These are phyloP conservation scores for Numenius arquata DNA, from an alignment of 2,113 vertebrate genomes.

Conservation along the genomic window DNA sequence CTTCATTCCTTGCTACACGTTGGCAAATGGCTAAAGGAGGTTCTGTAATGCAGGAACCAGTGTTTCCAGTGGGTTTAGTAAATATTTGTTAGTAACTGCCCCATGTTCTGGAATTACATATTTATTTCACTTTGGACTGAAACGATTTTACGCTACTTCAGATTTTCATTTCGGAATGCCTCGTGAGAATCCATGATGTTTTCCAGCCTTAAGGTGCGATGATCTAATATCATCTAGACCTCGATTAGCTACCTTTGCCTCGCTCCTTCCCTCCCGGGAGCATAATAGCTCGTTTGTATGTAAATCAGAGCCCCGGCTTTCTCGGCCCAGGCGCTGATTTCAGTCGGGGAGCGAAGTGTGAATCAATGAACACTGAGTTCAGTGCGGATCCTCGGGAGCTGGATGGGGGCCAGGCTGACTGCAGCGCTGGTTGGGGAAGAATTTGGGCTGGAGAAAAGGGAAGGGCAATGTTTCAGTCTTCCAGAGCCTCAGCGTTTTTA, in stretches of 20 bases:
- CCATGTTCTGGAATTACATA: rapidly evolving
- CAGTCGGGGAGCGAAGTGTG: background rate
- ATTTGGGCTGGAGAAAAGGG: background rate
- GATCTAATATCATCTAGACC: rapidly evolving
- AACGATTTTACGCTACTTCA: rapidly evolving
- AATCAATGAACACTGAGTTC: background rate
- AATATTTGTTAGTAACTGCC: background rate
- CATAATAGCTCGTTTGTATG: background rate
- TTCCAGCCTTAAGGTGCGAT: rapidly evolving
- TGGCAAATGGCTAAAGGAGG: background rate
- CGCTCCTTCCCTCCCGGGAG: rapidly evolving
- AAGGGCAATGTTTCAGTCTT: background rate
- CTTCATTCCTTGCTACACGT: rapidly evolving
- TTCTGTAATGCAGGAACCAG: background rate
- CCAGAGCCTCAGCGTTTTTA: background rate
- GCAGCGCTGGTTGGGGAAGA: background rate
- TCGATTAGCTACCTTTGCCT: rapidly evolving
- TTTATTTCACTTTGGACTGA: background rate
- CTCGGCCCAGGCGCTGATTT: background rate
- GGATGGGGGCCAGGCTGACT: background rate
- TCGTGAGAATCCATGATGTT: rapidly evolving
- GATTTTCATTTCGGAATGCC: rapidly evolving
- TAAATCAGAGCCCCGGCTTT: background rate
- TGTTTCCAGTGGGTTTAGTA: background rate
- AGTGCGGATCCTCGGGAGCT: background rate